Evolutionary conservation across 92 coral and sea anemone species (phyloP), one percentile per base, ranked within the genome.

Genomic region (Muricea muricata): DNA sequence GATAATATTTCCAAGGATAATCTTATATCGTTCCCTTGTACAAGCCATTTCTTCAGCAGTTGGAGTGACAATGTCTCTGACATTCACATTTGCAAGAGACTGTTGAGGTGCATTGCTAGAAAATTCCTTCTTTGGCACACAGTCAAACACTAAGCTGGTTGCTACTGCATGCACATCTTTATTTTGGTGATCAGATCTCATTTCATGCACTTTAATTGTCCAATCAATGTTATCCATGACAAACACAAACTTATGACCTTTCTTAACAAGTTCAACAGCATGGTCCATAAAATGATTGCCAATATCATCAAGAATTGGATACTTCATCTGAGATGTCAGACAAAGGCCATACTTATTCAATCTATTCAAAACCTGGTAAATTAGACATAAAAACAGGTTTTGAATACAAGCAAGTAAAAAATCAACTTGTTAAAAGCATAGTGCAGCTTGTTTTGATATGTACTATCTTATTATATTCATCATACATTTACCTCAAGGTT

Each of bases 201-300:
- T 67, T 28, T 67, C 73, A 67, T 67, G 73, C 14, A 67, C 73
- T 67, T 67, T 67, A 5, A 33, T 37, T 67, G 73, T 67, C 73
- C 73, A 67, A 20, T 67, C 73, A 67, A 67, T 29, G 73, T 67
- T 67, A 7, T 67, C 73, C 73, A 67, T 67, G 20, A 67, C 73
- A 67, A 5, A 67, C 47, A 67, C 73, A 67, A 67, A 67, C 73
- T 33, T 67, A 30, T 37, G 47, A 67, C 73, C 73, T 67, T 67
- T 33, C 73, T 67, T 67, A 48, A 69, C 25, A 69, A 31, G 46
- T 69, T 69, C 75, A 32, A 69, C 75, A 69, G 75, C 75, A 69
- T 29, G 73, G 42, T 67, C 73, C 73, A 67, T 67, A 46, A 67
- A 67, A 67, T 67, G 73, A 8, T 33, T 67, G 7, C 73, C 73